phyloP scores from a whole-genome alignment of 2,113 vertebrate species.

The Euleptes europaea region DNA sequence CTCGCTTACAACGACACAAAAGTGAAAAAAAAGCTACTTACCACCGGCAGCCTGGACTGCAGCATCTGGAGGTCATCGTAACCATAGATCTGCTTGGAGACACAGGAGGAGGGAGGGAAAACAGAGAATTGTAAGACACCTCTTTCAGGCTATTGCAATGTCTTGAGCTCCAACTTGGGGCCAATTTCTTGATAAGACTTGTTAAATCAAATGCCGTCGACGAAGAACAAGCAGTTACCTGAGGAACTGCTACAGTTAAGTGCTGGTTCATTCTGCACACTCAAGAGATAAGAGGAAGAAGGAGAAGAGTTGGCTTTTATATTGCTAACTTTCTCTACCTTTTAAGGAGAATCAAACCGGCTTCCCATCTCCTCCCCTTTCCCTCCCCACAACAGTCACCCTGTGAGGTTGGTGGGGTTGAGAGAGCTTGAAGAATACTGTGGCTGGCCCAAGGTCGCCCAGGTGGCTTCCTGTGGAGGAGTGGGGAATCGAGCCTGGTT shows the following conservation, averaged over 20 bases:
- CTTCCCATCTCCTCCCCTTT: no score
- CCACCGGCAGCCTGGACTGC: slow-evolving; percentile 94
- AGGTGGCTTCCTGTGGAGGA: no score
- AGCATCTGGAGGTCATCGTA: slow-evolving; percentile 98
- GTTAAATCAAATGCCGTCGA: not conserved
- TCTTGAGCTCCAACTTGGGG: not conserved
- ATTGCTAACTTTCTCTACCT: no score
- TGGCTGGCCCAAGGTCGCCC: no score
- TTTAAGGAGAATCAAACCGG: no score
- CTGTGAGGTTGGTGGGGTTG: no score
- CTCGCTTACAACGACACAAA: not conserved
- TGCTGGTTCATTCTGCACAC: not conserved
- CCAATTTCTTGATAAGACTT: not conserved
- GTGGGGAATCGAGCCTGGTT: no score
- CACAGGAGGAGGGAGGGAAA: slow-evolving; percentile 29
- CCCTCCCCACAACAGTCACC: no score
- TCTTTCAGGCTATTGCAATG: not conserved
- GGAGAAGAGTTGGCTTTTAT: no score
- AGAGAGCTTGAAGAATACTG: no score
- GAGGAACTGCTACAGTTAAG: not conserved
- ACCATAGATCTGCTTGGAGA: slow-evolving; percentile 89
- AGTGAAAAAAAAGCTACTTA: slow-evolving; percentile 66
- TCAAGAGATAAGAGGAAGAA: no score
- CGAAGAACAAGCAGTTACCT: not conserved
- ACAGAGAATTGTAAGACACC: slow-evolving; percentile 37